Percentiles rank a stretch among this genome's conserved stretches.
Conservation (phyloP, 2,797 vertebrate genomes). For the Hypotaenidia okinawae region DNA sequence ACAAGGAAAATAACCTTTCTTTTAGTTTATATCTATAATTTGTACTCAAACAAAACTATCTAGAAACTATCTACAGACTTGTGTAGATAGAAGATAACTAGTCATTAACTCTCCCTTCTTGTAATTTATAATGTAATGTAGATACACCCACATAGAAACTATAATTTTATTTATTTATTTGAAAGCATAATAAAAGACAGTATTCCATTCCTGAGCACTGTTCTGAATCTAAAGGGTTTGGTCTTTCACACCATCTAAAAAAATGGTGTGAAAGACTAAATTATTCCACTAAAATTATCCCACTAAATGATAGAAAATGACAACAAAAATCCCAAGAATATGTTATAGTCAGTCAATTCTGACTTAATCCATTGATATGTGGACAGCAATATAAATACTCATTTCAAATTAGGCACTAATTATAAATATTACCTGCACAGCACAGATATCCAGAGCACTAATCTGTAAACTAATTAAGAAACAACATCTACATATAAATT, state of each 20-base stretch:
- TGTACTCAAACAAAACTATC: constrained; percentile 37
- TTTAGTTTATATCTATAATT: background rate
- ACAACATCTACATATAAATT: constrained; percentile 25
- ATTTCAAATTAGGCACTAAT: constrained; percentile 43
- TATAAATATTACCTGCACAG: constrained; percentile 29
- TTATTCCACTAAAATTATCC: background rate
- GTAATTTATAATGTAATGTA: constrained; percentile 18
- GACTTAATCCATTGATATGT: background rate
- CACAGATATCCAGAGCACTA: background rate
- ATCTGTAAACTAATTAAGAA: constrained; percentile 41
- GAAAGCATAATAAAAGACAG: constrained; percentile 42
- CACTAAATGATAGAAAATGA: background rate
- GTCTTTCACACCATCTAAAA: background rate
- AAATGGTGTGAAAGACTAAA: no score
- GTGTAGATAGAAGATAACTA: constrained; percentile 31
- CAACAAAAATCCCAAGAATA: background rate
- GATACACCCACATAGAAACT: constrained; percentile 54
- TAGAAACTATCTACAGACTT: constrained; percentile 18
- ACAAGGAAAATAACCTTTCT: constrained; percentile 22
- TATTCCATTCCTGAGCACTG: background rate
- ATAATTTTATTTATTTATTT: constrained; percentile 33
- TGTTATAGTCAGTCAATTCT: background rate
- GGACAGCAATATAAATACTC: constrained; percentile 35
- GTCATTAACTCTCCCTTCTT: background rate
- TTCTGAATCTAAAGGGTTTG: constrained; percentile 36